Evolutionary conservation across 2,888 invertebrate genomes (phyloP).

Genomic region (Mesoligia furuncula): DNA sequence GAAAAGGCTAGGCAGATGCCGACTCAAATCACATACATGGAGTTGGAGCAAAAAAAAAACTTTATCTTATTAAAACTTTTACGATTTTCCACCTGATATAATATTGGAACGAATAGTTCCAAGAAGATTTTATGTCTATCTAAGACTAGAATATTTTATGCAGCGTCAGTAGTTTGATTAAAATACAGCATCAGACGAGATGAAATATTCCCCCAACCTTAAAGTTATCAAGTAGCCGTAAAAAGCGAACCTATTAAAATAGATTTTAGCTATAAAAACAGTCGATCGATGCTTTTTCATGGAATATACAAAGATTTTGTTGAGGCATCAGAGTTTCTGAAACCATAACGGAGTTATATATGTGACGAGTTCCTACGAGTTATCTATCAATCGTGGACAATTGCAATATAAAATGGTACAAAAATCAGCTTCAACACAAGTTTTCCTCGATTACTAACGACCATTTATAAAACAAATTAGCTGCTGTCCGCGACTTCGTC

Average conservation of each 20-base stretch:
- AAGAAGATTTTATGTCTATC: conserved; percentile 12
- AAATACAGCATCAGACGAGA: conserved; percentile 19
- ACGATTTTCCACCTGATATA: conserved; percentile 23
- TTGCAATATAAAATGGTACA: background rate
- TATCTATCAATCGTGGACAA: background rate
- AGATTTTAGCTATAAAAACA: conserved; percentile 8
- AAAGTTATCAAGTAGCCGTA: conserved; percentile 3
- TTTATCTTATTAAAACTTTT: conserved; percentile 31
- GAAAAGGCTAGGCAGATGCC: background rate
- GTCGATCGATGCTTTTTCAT: background rate
- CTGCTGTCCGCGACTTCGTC: too few species aligned
- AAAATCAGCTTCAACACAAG: background rate
- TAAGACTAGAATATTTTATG: conserved; percentile 37
- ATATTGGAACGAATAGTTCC: conserved; percentile 20
- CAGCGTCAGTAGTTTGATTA: conserved; percentile 40
- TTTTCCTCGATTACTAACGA: background rate
- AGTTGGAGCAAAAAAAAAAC: background rate
- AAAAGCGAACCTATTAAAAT: background rate
- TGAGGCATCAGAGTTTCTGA: background rate
- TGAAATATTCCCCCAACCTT: conserved; percentile 20
- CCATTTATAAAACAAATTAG: background rate
- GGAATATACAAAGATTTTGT: background rate
- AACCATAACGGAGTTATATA: background rate
- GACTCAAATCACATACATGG: background rate
- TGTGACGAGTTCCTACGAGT: background rate